Conservation (phyloP, 1,140 invertebrate species). For the Microvelia longipes region DNA sequence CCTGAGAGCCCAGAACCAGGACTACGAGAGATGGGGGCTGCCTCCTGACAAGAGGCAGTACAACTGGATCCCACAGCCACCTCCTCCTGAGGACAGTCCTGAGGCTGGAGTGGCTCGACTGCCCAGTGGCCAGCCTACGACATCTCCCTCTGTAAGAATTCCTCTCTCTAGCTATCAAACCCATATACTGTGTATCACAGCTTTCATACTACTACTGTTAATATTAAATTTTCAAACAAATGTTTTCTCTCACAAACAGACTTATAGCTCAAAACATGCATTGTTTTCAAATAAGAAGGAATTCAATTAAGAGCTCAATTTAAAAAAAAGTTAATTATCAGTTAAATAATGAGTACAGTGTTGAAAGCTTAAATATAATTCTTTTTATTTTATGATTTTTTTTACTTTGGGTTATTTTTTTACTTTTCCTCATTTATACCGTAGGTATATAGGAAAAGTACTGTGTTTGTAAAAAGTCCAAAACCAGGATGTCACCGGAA, state of each 20-base stretch:
- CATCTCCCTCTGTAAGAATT: conserved; percentile 28
- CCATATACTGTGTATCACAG: neutral
- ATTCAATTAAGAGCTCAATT: no score
- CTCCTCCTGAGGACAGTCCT: conserved; percentile 69
- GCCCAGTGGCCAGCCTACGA: conserved; percentile 56
- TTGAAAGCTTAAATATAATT: no score
- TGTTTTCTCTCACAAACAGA: neutral
- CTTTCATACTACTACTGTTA: neutral
- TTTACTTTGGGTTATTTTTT: no score
- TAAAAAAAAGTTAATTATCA: no score
- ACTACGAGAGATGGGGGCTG: conserved; percentile 71
- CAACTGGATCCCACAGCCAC: conserved; percentile 81
- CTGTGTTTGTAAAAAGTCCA: no score
- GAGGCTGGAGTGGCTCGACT: conserved; percentile 61
- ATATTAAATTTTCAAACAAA: neutral
- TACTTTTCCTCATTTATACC: no score
- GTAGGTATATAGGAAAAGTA: no score
- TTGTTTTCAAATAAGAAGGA: no score
- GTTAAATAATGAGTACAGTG: no score
- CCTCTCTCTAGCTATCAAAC: neutral
- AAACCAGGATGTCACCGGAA: no score
- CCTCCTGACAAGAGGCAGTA: conserved; percentile 73
- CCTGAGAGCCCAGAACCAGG: conserved; percentile 61
- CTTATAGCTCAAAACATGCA: no score
- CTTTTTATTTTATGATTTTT: no score